Evolutionary conservation across 2,797 vertebrate species (phyloP), one percentile per base, ranked within the genome.

Genomic region (Eulemur rubriventer): DNA sequence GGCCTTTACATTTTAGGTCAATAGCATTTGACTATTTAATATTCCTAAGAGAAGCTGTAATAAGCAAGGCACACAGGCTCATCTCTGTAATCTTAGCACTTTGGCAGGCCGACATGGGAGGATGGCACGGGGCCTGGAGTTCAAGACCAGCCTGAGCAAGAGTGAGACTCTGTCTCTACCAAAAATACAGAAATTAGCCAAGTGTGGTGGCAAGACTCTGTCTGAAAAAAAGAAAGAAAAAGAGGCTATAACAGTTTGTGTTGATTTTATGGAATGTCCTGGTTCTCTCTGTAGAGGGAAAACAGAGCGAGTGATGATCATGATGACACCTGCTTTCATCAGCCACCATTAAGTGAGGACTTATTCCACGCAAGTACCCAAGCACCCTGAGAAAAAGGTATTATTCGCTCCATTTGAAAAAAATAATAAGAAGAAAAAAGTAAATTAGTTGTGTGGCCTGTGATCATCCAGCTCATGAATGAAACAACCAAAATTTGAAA

Each of bases 1-100:
- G 0, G 7, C 55, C 46, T 97, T 92, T 83, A 83, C 38, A 78
- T 78, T 89, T 92, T 48, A 94, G 83, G 84, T 92, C 93, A 91
- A 52, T 61, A 96, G 57, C 22, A 95, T 52, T 72, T 82, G 59
- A 65, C 50, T 92, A 88, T 81, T 90, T 35, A 4, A 63, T 28
- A 18, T 83, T 78, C 88, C 41, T 18, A 78, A 38, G 30, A 89
- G 65, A 89, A 55, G 57, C 20, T 59, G 20, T 52, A 91, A 33
- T n/a, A 80, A 38, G 35, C 30, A 7, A 6, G 63, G 6, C 1
- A 1, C 16, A 4, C 7, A 4, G 63, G 63, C 63, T 65, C 63
- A 65, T 7, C 33, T 7, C 33, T 65, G 33, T n/a, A 65, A 65
- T 65, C 16, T 33, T 18, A 65, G 63, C 16, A 63, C 16, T 65